Evolutionary conservation across 2,888 invertebrate species (phyloP).

Genomic region (Orchesellides sinensis): DNA sequence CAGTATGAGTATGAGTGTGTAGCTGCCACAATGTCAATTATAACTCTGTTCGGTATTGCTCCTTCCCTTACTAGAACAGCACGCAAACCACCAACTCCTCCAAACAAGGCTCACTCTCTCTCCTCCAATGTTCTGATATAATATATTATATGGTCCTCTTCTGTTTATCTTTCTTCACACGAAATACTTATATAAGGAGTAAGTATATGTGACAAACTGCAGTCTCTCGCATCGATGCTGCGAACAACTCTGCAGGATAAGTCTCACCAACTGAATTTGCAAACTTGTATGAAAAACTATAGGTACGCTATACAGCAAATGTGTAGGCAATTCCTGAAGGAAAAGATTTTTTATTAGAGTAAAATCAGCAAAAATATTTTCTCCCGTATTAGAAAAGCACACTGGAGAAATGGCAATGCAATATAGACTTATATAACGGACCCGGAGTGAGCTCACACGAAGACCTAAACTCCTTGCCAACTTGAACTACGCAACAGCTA

Average conservation of each 20-base stretch:
- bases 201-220: not conserved
- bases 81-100: not conserved
- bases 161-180: too few species aligned
- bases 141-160: too few species aligned
- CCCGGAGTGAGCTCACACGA: too few species aligned
- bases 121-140: not conserved
- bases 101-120: constrained; percentile 1
- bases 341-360: too few species aligned
- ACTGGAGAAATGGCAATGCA: constrained; percentile 37
- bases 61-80: not conserved
- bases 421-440: not conserved
- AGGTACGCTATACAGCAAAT: not conserved
- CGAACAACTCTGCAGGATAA: too few species aligned
- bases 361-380: constrained; percentile 9
- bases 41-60: constrained; percentile 6
- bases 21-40: constrained; percentile 41
- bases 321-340: not conserved
- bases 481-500: constrained; percentile 39
- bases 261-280: not conserved
- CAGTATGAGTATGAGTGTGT: too few species aligned
- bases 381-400: not conserved
- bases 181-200: too few species aligned
- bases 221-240: not conserved
- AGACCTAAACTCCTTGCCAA: constrained; percentile 32
- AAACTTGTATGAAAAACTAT: not conserved